These are phyloP conservation scores for Salvelinus alpinus DNA, from an alignment of 2,113 vertebrate genomes.

Conservation along the genomic window DNA sequence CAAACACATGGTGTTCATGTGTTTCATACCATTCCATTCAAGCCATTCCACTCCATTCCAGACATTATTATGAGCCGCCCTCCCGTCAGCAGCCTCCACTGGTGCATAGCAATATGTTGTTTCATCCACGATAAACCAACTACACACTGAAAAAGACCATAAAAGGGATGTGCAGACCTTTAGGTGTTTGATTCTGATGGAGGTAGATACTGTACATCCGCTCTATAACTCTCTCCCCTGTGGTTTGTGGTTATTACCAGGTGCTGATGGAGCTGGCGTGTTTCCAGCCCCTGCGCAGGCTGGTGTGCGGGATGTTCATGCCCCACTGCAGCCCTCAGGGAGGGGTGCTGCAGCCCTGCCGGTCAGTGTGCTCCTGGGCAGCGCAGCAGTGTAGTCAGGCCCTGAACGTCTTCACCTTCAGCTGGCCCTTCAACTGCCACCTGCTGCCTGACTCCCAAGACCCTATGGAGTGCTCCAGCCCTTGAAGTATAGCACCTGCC, in stretches of 20 bases:
- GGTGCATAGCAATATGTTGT: too few species aligned
- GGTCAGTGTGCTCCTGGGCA: constrained; percentile 82
- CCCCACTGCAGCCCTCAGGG: constrained; percentile 83
- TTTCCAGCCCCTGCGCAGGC: constrained; percentile 74
- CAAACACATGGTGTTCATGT: too few species aligned
- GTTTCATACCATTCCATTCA: too few species aligned
- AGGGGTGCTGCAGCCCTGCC: constrained; percentile 84
- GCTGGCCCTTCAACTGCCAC: constrained; percentile 89
- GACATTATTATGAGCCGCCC: too few species aligned
- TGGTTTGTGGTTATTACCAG: constrained; percentile 60
- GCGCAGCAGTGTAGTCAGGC: constrained; percentile 79
- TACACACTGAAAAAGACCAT: too few species aligned
- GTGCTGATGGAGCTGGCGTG: constrained; percentile 86
- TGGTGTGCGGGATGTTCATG: constrained; percentile 83
- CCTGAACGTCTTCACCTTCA: constrained; percentile 67
- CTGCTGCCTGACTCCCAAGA: constrained; percentile 81
- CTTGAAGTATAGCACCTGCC: constrained; percentile 54
- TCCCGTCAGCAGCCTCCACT: too few species aligned
- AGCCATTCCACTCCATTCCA: too few species aligned
- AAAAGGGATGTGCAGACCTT: too few species aligned
- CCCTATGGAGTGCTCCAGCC: constrained; percentile 81
- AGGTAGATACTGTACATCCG: too few species aligned
- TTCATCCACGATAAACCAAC: too few species aligned
- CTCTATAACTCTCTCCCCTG: not conserved
- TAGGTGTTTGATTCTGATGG: too few species aligned